A percentile compares a stretch with the other conserved stretches of the same genome.
Evolutionary conservation across 2,888 invertebrate species (phyloP).

Genomic region (Sphinx pinastri): DNA sequence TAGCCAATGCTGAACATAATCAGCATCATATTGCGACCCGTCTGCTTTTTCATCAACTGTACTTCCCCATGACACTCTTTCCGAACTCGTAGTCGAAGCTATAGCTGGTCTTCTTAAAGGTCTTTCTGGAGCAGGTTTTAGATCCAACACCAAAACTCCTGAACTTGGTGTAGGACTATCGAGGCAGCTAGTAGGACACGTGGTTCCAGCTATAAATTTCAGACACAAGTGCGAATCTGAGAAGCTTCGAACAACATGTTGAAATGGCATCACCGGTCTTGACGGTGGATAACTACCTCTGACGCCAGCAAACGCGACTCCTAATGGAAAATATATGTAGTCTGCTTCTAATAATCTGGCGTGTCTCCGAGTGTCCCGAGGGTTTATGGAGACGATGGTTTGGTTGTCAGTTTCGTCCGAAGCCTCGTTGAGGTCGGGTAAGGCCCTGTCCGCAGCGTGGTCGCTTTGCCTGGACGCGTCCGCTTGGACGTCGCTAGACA

Average conservation of each 20-base stretch:
- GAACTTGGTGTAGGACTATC: conserved; percentile 85
- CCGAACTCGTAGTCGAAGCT: conserved; percentile 76
- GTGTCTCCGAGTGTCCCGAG: conserved; percentile 78
- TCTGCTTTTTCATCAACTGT: conserved; percentile 84
- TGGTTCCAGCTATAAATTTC: conserved; percentile 86
- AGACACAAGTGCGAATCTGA: conserved; percentile 90
- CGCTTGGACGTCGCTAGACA: conserved; percentile 92
- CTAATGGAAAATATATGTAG: conserved; percentile 87
- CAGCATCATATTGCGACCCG: conserved; percentile 86
- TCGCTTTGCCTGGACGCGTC: conserved; percentile 86
- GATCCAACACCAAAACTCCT: conserved; percentile 85
- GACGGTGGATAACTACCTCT: conserved; percentile 90
- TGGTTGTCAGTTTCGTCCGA: conserved; percentile 88
- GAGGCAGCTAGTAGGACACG: conserved; percentile 80
- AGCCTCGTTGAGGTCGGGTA: conserved; percentile 89
- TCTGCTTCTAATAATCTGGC: conserved; percentile 86
- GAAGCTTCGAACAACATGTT: conserved; percentile 89
- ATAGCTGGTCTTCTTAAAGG: conserved; percentile 85
- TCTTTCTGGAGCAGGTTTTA: conserved; percentile 83
- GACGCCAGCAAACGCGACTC: conserved; percentile 85
- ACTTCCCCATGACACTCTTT: conserved; percentile 84
- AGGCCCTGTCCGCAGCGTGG: conserved; percentile 80
- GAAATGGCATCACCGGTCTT: conserved; percentile 87
- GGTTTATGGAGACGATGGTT: conserved; percentile 80
- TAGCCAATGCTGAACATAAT: conserved; percentile 90